A percentile compares a stretch with the other conserved stretches of the same genome.
Conservation (phyloP, 2,113 vertebrate species). For the Megaptera novaeangliae region DNA sequence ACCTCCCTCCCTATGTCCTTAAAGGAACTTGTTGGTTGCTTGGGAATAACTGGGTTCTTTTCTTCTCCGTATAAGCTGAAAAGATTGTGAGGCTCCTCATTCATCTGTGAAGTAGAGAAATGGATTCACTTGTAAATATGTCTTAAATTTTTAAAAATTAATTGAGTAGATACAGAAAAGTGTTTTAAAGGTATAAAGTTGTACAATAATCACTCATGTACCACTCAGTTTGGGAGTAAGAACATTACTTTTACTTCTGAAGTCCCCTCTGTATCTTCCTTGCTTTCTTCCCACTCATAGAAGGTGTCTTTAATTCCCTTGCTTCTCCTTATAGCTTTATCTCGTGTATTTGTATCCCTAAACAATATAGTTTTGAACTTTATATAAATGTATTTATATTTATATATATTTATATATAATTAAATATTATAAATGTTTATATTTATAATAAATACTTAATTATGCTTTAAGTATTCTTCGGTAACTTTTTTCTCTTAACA, state of each 20-base stretch:
- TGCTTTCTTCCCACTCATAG: not conserved
- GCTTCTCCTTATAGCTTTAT: not conserved
- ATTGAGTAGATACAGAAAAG: not conserved
- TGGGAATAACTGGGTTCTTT: not conserved
- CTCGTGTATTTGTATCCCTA: not conserved
- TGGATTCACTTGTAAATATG: not conserved
- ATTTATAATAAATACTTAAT: not conserved
- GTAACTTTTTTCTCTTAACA: not conserved
- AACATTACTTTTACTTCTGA: not conserved
- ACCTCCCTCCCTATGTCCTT: not conserved
- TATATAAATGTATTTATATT: not conserved
- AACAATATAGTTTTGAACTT: not conserved
- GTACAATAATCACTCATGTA: not conserved
- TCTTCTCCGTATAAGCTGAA: not conserved
- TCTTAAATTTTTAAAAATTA: conserved; percentile 1
- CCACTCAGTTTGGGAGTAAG: not conserved
- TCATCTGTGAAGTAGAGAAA: not conserved
- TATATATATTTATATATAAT: not conserved
- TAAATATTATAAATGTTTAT: not conserved
- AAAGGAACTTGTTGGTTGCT: not conserved
- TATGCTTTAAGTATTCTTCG: not conserved
- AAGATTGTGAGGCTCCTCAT: not conserved
- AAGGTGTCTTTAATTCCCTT: not conserved
- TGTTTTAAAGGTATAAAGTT: not conserved
- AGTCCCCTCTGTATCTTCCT: not conserved